Percentiles rank a stretch among this genome's conserved stretches.
phyloP scores from a whole-genome alignment of 2,888 invertebrate genomes.

The Pomacea canaliculata region DNA sequence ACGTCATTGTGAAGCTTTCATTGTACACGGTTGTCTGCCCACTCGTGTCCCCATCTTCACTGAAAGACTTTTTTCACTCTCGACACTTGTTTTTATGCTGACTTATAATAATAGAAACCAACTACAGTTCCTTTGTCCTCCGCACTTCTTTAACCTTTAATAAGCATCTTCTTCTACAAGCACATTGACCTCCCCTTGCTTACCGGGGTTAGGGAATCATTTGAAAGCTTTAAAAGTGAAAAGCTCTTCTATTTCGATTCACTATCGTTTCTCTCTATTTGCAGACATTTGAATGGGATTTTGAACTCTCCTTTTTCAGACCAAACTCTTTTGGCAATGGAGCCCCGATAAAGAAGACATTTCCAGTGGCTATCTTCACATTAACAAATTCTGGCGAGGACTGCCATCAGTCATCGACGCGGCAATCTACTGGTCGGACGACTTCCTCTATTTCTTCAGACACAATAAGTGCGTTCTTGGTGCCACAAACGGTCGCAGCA shows the following conservation, averaged over 20 bases:
- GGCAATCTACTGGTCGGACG: constrained; percentile 24
- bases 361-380: constrained; percentile 15
- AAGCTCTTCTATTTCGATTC: neutral
- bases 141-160: no score
- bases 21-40: no score
- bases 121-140: no score
- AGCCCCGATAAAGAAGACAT: constrained; percentile 5
- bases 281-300: neutral
- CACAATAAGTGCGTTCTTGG: constrained; percentile 17
- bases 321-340: constrained; percentile 21
- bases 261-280: neutral
- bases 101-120: no score
- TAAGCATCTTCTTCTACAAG: no score
- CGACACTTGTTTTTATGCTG: no score
- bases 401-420: constrained; percentile 23
- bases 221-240: neutral
- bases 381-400: constrained; percentile 19
- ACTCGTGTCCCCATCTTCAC: no score
- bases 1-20: no score
- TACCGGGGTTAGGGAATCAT: no score
- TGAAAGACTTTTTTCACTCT: no score
- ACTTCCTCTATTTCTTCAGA: constrained; percentile 29
- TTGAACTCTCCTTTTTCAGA: constrained; percentile 3
- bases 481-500: no score
- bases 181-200: no score